phyloP scores from a whole-genome alignment of 1,140 invertebrate species.

The Oscheius sp. region DNA sequence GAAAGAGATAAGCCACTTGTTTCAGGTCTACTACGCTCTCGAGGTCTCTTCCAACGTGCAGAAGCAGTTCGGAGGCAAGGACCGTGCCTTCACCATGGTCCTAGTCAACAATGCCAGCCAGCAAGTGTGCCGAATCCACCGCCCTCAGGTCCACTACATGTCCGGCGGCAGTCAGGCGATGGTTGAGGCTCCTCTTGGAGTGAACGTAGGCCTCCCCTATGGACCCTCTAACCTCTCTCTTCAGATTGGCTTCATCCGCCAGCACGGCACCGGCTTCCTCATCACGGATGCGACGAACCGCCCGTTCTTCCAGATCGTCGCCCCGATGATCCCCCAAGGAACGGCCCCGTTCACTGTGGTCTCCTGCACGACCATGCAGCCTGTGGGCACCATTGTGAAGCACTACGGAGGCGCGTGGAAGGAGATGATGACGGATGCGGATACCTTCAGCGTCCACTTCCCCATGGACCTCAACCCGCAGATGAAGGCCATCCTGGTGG shows the following conservation, averaged over 20 bases:
- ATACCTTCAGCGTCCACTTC: not conserved
- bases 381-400: not conserved
- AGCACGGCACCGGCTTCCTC: not conserved
- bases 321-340: not conserved
- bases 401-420: not conserved
- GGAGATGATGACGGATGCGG: not conserved
- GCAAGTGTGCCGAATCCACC: not conserved
- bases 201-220: not conserved
- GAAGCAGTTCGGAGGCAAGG: not conserved
- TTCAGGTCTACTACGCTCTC: slow-evolving; percentile 3
- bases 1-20: too few relatives aligned
- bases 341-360: not conserved
- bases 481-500: not conserved
- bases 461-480: not conserved
- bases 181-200: not conserved
- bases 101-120: not conserved
- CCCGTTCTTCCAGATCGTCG: not conserved
- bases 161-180: not conserved
- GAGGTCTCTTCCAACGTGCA: not conserved
- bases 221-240: not conserved
- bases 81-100: not conserved
- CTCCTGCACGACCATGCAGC: not conserved
- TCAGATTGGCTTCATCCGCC: too few relatives aligned
- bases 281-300: not conserved
- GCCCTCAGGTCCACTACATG: not conserved